A percentile compares a stretch with the other conserved stretches of the same genome.
Conservation (phyloP, 64 coral and sea anemone species). For the Platygyra sinensis region DNA sequence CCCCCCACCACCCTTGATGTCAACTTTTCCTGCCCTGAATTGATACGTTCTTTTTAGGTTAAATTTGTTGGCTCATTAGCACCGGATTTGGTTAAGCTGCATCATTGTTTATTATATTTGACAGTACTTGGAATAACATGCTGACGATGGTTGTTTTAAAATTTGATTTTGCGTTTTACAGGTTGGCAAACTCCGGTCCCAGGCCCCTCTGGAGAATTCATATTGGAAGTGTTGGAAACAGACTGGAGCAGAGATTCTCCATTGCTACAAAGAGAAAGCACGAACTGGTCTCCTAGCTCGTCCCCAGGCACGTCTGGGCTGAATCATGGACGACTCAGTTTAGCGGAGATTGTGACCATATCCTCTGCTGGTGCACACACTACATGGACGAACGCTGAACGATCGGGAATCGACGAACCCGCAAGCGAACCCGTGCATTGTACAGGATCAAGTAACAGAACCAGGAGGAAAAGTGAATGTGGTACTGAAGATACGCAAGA, state of each 20-base stretch:
- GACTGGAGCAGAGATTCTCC: conserved; percentile 52
- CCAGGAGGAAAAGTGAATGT: neutral
- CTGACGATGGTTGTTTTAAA: neutral
- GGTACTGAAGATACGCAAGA: neutral
- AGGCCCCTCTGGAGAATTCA: conserved; percentile 49
- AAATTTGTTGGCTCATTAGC: too few relatives aligned
- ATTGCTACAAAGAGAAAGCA: neutral
- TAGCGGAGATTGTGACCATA: conserved; percentile 11
- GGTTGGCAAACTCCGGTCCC: conserved; percentile 84
- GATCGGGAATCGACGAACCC: neutral
- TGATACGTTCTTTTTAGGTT: too few relatives aligned
- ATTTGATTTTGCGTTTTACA: neutral
- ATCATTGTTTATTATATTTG: too few relatives aligned
- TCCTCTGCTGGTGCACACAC: neutral
- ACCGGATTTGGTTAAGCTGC: too few relatives aligned
- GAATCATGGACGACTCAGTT: conserved; percentile 17
- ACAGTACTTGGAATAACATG: neutral
- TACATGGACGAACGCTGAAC: neutral
- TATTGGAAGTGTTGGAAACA: neutral
- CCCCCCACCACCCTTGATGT: too few relatives aligned
- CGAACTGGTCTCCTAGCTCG: conserved; percentile 71
- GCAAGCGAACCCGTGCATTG: neutral
- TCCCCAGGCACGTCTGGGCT: conserved; percentile 9
- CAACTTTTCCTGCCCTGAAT: too few relatives aligned
- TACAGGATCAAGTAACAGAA: neutral